These are phyloP conservation scores for Colossoma macropomum DNA, from an alignment of 2,113 vertebrate genomes.

Conservation along the genomic window DNA sequence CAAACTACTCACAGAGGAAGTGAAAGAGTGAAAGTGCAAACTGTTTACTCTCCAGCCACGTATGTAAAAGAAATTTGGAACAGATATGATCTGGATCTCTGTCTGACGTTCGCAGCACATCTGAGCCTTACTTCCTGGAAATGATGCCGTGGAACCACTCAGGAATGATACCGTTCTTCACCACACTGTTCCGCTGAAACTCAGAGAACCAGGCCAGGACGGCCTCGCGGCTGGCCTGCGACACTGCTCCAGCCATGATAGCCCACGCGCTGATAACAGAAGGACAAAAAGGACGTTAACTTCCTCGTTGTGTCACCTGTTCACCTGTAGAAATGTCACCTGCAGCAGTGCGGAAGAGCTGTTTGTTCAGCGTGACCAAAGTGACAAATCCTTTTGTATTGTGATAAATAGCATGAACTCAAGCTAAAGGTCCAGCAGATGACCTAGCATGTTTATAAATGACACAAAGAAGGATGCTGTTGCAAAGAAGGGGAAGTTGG, in stretches of 20 bases:
- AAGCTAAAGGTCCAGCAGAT: neutral
- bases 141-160: slow-evolving; percentile 86
- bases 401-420: neutral
- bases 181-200: slow-evolving; percentile 71
- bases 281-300: neutral
- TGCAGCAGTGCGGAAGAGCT: neutral
- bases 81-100: slow-evolving; percentile 17
- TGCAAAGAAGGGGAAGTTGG: neutral
- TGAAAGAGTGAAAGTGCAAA: neutral
- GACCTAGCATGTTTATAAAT: neutral
- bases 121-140: slow-evolving; percentile 79
- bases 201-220: slow-evolving; percentile 75
- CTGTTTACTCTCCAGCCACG: neutral
- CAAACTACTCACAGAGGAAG: neutral
- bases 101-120: neutral
- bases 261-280: neutral
- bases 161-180: slow-evolving; percentile 69
- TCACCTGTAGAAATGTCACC: neutral
- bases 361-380: neutral
- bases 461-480: neutral
- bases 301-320: neutral
- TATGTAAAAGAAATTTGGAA: neutral
- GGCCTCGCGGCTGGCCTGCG: slow-evolving; percentile 42
- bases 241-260: slow-evolving; percentile 61
- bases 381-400: neutral